phyloP scores from a whole-genome alignment of 2,888 invertebrate genomes.

The Cephalotes varians region DNA sequence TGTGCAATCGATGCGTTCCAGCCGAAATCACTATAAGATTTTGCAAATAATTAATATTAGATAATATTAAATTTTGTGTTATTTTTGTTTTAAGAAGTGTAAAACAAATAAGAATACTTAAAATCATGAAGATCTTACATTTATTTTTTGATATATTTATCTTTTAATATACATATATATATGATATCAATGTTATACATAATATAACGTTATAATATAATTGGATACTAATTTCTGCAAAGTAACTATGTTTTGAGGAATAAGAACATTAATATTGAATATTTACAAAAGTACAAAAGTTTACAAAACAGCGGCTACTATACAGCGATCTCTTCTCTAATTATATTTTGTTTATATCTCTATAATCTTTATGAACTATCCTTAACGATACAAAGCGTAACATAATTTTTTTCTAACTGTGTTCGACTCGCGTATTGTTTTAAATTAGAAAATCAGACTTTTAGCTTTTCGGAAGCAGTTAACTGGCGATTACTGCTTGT shows the following conservation, averaged over 20 bases:
- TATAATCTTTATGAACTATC: constrained; percentile 59
- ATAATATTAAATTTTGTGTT: background rate
- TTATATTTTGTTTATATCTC: constrained; percentile 40
- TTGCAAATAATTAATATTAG: background rate
- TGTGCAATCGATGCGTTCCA: too few relatives aligned
- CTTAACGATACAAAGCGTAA: constrained; percentile 1
- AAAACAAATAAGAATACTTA: background rate
- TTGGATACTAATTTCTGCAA: constrained; percentile 69
- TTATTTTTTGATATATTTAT: constrained; percentile 70
- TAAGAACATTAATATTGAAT: constrained; percentile 73
- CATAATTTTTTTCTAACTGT: constrained; percentile 20
- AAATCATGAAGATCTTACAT: constrained; percentile 57
- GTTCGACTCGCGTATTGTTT: constrained; percentile 35
- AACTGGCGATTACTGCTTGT: constrained; percentile 25
- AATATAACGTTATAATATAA: constrained; percentile 79
- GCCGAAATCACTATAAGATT: too few relatives aligned
- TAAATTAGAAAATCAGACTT: constrained; percentile 75
- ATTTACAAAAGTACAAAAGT: constrained; percentile 86
- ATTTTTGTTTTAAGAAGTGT: background rate
- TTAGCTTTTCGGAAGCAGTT: constrained; percentile 63
- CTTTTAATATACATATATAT: constrained; percentile 57
- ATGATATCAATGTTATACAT: constrained; percentile 56
- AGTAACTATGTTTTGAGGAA: constrained; percentile 56
- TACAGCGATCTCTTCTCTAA: constrained; percentile 73
- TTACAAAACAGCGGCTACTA: constrained; percentile 83